Evolutionary conservation across 1,140 invertebrate species (phyloP).

Genomic region (Papilio machaon): DNA sequence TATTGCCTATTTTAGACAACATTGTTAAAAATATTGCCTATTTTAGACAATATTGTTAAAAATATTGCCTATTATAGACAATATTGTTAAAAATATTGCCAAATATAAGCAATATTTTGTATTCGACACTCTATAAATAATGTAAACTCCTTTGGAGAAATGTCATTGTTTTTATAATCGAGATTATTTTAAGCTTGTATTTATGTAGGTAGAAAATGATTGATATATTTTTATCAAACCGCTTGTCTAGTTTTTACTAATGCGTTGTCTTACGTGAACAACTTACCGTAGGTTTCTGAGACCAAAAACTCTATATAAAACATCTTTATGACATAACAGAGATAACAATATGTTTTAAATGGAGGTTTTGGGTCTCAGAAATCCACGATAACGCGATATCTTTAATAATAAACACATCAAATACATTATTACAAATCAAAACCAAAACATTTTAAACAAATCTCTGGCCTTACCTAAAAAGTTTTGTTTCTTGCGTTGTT

Average conservation of each 20-base stretch:
- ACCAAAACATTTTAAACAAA: background rate
- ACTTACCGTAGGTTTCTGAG: background rate
- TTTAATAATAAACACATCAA: background rate
- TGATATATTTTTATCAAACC: constrained; percentile 29
- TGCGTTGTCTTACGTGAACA: background rate
- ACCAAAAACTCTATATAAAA: no score
- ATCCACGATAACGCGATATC: background rate
- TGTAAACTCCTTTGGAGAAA: background rate
- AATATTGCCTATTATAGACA: background rate
- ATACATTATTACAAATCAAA: background rate
- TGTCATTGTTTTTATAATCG: constrained; percentile 22
- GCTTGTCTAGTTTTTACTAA: constrained; percentile 18
- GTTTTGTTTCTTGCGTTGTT: no score
- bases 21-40: background rate
- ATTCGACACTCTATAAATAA: background rate
- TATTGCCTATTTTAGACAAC: background rate
- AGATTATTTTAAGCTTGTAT: constrained; percentile 35
- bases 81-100: background rate
- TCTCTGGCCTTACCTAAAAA: background rate
- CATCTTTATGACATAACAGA: no score
- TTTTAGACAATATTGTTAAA: background rate
- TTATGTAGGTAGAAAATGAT: constrained; percentile 30
- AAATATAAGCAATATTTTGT: background rate
- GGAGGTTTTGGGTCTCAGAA: no score
- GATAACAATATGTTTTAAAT: no score